Conservation (phyloP, 2,113 vertebrate genomes). For the Trinectes maculatus region DNA sequence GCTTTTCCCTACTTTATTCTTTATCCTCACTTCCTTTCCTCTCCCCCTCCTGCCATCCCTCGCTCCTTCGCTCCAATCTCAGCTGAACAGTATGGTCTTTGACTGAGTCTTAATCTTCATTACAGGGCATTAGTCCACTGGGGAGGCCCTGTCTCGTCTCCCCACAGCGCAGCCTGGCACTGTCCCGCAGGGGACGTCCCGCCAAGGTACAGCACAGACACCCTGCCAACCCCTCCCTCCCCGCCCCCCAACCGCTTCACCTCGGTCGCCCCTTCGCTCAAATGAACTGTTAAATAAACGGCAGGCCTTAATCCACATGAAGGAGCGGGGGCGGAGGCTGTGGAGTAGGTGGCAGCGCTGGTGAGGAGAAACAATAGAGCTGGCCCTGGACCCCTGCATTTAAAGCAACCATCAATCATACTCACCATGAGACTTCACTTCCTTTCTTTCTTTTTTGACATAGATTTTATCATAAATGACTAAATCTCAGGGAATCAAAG, state of each 20-base stretch:
- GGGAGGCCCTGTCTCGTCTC: slow-evolving; percentile 81
- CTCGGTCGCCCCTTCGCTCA: slow-evolving; percentile 82
- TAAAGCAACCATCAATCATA: slow-evolving; percentile 86
- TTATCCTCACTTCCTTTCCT: slow-evolving; percentile 69
- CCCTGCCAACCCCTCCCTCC: slow-evolving; percentile 59
- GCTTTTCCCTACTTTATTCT: slow-evolving; percentile 47
- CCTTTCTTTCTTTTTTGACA: slow-evolving; percentile 63
- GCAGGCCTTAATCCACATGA: slow-evolving; percentile 86
- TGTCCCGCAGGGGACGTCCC: slow-evolving; percentile 79
- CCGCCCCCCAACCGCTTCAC: slow-evolving; percentile 65
- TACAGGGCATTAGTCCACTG: slow-evolving; percentile 93
- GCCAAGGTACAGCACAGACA: slow-evolving; percentile 70
- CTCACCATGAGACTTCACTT: slow-evolving; percentile 80
- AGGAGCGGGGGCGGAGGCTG: slow-evolving; percentile 49
- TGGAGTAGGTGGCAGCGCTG: slow-evolving; percentile 62
- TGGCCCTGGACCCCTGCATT: slow-evolving; percentile 81
- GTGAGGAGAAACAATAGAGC: slow-evolving; percentile 83
- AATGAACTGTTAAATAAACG: slow-evolving; percentile 90
- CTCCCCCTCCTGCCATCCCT: slow-evolving; percentile 55
- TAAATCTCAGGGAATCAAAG: slow-evolving; percentile 58
- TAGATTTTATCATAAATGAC: slow-evolving; percentile 87
- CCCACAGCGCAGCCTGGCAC: slow-evolving; percentile 86
- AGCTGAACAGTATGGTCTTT: slow-evolving; percentile 86
- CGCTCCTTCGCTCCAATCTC: slow-evolving; percentile 59
- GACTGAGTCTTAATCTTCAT: slow-evolving; percentile 99